Evolutionary conservation across 2,888 invertebrate species (phyloP).

Genomic region (Epinotia nisella): DNA sequence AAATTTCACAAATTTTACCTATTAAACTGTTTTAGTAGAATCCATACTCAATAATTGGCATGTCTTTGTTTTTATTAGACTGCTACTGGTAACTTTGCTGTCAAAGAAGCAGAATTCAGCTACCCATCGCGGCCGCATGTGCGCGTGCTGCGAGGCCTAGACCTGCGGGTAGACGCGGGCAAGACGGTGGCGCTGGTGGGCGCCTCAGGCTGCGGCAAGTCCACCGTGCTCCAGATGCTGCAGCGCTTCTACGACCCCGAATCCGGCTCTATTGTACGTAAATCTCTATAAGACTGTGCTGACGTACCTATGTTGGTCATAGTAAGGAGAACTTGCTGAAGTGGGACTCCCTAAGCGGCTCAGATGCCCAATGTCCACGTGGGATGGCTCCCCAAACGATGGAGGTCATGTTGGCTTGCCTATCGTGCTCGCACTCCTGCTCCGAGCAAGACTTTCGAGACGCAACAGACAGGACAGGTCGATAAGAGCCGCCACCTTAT

Average conservation of each 20-base stretch:
- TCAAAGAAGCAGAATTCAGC: slow-evolving; percentile 86
- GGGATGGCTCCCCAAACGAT: too few species aligned
- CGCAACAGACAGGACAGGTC: too few species aligned
- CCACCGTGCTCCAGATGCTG: slow-evolving; percentile 90
- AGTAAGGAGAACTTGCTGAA: too few species aligned
- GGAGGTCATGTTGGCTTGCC: too few species aligned
- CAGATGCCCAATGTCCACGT: too few species aligned
- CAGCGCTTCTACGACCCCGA: slow-evolving; percentile 92
- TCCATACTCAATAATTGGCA: background rate
- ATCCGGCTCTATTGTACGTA: slow-evolving; percentile 81
- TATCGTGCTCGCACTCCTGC: too few species aligned
- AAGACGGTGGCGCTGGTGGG: slow-evolving; percentile 91
- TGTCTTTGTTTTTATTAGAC: slow-evolving; percentile 59
- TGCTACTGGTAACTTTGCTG: slow-evolving; percentile 84
- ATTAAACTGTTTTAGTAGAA: background rate
- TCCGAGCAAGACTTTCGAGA: too few species aligned
- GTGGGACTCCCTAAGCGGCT: too few species aligned
- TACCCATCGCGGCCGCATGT: slow-evolving; percentile 89
- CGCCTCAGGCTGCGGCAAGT: slow-evolving; percentile 91
- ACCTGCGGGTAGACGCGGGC: slow-evolving; percentile 87
- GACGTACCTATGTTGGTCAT: background rate
- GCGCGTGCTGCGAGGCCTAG: slow-evolving; percentile 86
- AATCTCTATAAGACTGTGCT: background rate
- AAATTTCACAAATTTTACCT: background rate
- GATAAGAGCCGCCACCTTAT: too few species aligned